Base-by-base conservation (phyloP, 2,113 vertebrate species). In the Dunckerocampus dactyliophorus region DNA sequence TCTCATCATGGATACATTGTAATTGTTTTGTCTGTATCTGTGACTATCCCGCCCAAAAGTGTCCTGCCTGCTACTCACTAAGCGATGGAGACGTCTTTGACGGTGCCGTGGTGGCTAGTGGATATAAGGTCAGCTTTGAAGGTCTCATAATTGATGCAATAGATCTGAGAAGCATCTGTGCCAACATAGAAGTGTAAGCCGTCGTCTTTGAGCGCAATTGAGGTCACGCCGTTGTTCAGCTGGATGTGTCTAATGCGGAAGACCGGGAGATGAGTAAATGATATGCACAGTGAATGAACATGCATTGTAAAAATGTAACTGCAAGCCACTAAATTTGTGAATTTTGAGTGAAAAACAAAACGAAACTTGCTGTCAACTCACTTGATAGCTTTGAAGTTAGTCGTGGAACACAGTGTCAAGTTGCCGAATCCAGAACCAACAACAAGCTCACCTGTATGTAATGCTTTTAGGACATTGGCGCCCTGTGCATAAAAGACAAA, bases 371-470 rank as follows among this genome's bases (percentile, higher is more conserved):
- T 22, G 4, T 50, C 19, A 9, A 81, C 92, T 92, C 80, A 94
- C 95, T 92, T 94, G 15, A 91, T 80, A 22, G 71, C 74, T 89
- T 92, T 94, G 80, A 94, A 97, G 83, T 69, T 89, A 3, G 85
- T 82, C 42, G 67, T 85, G 67, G 91, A 93, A 72, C 93, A 97
- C 52, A 93, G 81, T n/a, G 88, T 72, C 69, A 95, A 65, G 50
- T 79, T 62, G 12, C 94, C 95, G 20, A 85, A 90, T 77, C 95
- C 94, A 2, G 93, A 92, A 48, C 95, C 93, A 2, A 95, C 84
- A 57, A 97, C 78, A 31, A 95, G 47, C 45, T 91, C 85, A 14
- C 91, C 93, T 45, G 88, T 91, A 79, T 88, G 90, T 77, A 95
- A 79, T 31, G 89, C 59, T 58, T 53, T 91, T 53, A 97, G 56